These are phyloP conservation scores for Pseudoips prasinana DNA, from an alignment of 2,888 invertebrate genomes.

Conservation along the genomic window DNA sequence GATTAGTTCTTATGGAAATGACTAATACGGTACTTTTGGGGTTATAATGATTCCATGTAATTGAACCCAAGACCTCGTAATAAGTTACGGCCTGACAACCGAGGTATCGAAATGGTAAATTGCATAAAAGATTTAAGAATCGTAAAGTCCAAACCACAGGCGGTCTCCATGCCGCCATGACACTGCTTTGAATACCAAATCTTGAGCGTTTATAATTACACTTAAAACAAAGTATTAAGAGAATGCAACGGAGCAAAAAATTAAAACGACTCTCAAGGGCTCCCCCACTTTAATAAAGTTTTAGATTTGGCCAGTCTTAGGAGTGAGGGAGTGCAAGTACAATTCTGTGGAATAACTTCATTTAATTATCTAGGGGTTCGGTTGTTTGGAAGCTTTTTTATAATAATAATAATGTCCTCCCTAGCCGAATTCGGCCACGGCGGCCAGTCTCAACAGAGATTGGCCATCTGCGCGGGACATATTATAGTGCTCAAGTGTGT, in stretches of 20 bases:
- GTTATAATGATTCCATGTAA: too few species aligned
- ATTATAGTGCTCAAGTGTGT: too few species aligned
- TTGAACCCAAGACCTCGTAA: background rate
- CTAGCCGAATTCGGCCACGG: too few species aligned
- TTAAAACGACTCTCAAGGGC: conserved; percentile 53
- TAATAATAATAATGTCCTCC: too few species aligned
- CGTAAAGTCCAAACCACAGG: conserved; percentile 7
- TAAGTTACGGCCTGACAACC: background rate
- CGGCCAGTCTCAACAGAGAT: too few species aligned
- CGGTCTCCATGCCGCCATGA: conserved; percentile 16
- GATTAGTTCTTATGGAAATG: too few species aligned
- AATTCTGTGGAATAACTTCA: too few species aligned
- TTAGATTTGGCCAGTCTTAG: conserved; percentile 3
- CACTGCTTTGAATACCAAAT: conserved; percentile 40
- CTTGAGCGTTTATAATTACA: conserved; percentile 61
- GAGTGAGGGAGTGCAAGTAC: conserved; percentile 7
- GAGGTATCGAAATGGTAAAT: background rate
- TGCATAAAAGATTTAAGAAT: background rate
- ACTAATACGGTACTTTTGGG: too few species aligned
- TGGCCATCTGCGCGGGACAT: too few species aligned
- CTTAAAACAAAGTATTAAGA: conserved; percentile 57
- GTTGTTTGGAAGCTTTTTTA: too few species aligned
- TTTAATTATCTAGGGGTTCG: too few species aligned
- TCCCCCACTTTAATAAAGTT: conserved; percentile 19
- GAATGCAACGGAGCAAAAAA: conserved; percentile 69